Base-by-base conservation (phyloP, 2,113 vertebrate genomes). In the Narcine bancroftii region DNA sequence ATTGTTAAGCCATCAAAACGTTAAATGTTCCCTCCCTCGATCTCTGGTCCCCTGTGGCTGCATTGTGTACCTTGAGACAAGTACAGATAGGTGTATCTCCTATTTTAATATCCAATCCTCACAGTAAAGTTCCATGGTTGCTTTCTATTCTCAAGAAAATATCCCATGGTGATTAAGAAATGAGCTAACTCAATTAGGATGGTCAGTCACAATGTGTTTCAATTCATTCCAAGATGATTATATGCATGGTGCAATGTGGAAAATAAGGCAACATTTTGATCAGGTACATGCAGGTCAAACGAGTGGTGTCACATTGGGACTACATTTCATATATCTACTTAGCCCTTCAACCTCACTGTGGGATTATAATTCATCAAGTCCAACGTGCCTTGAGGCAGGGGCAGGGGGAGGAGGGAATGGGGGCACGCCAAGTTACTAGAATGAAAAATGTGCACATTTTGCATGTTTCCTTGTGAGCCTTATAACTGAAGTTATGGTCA, bases 341-440 rank as follows among this genome's bases (percentile, higher is more conserved):
- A 29, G 65, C 45, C 89, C 89, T 69, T 24, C 89, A 91, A 47
- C 89, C 89, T 47, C 89, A 71, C 65, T 17, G 24, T 47, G 89
- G 65, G 89, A 91, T 71, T 91, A 69, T 39, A 91, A 91, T 69
- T 65, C 63, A 91, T 71, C 89, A 71, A 45, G 21, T 91, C 42
- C 24, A 71, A 33, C 2, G 11, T 91, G 65, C 63, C 39, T 69
- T 91, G 69, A 39, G 63, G 65, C 63, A 91, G 63, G 63, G 39
- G 45, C 63, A 42, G 66, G 66, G 66, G 66, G 66, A 69, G 66
- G 66, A 26, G 66, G 21, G 17, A 5, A 21, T 69, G 24, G 21
- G 21, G 66, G 66, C 66, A 69, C 26, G 19, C 26, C 45, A 39
- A 47, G 65, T 91, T 33, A 45, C 45, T 39, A 69, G 89, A 42